These are phyloP conservation scores for Cyanocitta stelleri DNA, from an alignment of 2,113 vertebrate genomes.

Conservation along the genomic window DNA sequence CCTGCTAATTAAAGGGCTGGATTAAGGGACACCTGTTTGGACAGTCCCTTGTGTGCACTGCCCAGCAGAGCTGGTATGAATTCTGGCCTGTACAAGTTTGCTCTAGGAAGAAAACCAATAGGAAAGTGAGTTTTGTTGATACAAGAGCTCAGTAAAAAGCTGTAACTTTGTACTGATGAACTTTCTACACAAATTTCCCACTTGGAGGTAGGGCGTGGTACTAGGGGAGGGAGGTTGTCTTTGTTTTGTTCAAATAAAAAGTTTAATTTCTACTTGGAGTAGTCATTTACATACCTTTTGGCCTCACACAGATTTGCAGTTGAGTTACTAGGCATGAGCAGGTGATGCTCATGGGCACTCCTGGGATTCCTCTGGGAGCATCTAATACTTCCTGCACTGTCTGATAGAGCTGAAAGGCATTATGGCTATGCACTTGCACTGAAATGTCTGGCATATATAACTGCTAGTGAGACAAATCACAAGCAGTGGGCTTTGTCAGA, in stretches of 20 bases:
- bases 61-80: not conserved
- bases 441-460: not conserved
- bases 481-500: not conserved
- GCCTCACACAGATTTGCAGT: not conserved
- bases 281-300: not conserved
- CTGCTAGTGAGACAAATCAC: not conserved
- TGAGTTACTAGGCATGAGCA: not conserved
- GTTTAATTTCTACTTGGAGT: not conserved
- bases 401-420: not conserved
- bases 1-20: not conserved
- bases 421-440: not conserved
- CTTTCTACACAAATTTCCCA: not conserved
- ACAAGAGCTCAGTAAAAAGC: not conserved
- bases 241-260: not conserved
- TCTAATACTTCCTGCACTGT: not conserved
- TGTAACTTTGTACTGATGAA: not conserved
- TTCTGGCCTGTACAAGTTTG: not conserved
- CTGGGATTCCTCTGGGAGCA: not conserved
- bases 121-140: not conserved
- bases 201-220: not conserved
- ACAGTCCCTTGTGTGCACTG: not conserved
- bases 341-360: not conserved
- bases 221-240: not conserved
- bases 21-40: conserved; percentile 19
- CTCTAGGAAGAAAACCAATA: not conserved